Conservation (phyloP, 2,113 vertebrate species). For the Chaetodon trifascialis region DNA sequence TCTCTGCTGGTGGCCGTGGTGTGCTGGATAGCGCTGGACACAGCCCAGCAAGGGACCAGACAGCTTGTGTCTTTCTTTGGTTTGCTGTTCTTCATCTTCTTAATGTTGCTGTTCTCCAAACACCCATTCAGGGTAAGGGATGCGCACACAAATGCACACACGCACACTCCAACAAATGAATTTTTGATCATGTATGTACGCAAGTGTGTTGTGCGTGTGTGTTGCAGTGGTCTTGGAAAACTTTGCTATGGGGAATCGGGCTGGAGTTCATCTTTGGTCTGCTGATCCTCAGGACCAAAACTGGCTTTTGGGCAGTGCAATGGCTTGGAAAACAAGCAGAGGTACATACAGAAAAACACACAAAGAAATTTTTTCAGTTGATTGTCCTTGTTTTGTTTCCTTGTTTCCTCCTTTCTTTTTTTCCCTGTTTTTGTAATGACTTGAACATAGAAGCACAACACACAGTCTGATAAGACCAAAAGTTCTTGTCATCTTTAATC, state of each 20-base stretch:
- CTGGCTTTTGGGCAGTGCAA: slow-evolving; percentile 83
- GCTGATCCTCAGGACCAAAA: slow-evolving; percentile 86
- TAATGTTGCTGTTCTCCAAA: slow-evolving; percentile 90
- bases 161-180: neutral
- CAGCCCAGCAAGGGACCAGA: slow-evolving; percentile 80
- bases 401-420: neutral
- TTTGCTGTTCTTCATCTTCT: slow-evolving; percentile 83
- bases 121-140: slow-evolving; percentile 86
- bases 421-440: too few relatives aligned
- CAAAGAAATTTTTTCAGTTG: neutral
- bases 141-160: neutral
- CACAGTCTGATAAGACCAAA: too few relatives aligned
- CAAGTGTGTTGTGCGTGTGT: slow-evolving; percentile 18
- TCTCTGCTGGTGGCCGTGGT: slow-evolving; percentile 69
- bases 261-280: slow-evolving; percentile 90
- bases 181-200: neutral
- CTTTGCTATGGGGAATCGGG: slow-evolving; percentile 86
- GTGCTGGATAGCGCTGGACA: slow-evolving; percentile 89
- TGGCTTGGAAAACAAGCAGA: slow-evolving; percentile 88
- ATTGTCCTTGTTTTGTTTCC: neutral
- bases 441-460: too few relatives aligned
- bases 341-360: slow-evolving; percentile 71
- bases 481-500: neutral
- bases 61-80: slow-evolving; percentile 90
- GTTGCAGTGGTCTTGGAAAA: slow-evolving; percentile 87